Percentiles rank a stretch among this genome's conserved stretches.
Conservation (phyloP, 2,888 invertebrate species). For the Sceliomorpha sp. region DNA sequence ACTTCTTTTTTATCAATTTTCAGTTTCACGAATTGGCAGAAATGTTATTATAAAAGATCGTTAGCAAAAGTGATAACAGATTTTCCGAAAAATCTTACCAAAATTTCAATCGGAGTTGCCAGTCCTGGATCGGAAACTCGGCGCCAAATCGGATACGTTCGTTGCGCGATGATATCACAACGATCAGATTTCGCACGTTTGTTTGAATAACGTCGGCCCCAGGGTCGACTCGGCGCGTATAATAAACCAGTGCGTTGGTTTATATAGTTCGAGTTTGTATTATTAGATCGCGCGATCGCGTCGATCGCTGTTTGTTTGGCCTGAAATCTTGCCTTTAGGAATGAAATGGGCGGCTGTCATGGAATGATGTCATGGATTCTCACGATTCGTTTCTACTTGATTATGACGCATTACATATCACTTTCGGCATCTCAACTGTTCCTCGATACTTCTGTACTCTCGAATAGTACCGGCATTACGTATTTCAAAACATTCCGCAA, state of each 20-base stretch:
- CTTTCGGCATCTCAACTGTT: constrained; percentile 3
- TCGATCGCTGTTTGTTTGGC: constrained; percentile 72
- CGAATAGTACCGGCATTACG: background rate
- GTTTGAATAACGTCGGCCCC: constrained; percentile 63
- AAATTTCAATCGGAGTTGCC: background rate
- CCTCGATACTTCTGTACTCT: background rate
- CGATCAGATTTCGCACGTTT: constrained; percentile 62
- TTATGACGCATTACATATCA: constrained; percentile 8
- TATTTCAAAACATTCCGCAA: background rate
- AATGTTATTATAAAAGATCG: constrained; percentile 10
- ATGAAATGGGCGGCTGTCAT: constrained; percentile 76
- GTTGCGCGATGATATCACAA: constrained; percentile 23
- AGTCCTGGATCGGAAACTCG: background rate
- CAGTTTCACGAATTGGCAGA: constrained; percentile 9
- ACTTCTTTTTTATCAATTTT: no score
- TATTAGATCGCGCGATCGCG: constrained; percentile 66
- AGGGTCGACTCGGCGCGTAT: constrained; percentile 50
- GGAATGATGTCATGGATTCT: constrained; percentile 80
- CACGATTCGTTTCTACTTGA: constrained; percentile 46
- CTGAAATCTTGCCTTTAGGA: constrained; percentile 72
- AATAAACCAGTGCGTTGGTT: constrained; percentile 60
- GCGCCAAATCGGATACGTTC: background rate
- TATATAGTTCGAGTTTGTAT: constrained; percentile 66
- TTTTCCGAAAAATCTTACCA: no score
- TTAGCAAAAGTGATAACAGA: no score